Evolutionary conservation across 92 coral and sea anemone genomes (phyloP), one percentile per base, ranked within the genome.

Genomic region (Epizoanthus stellaris): DNA sequence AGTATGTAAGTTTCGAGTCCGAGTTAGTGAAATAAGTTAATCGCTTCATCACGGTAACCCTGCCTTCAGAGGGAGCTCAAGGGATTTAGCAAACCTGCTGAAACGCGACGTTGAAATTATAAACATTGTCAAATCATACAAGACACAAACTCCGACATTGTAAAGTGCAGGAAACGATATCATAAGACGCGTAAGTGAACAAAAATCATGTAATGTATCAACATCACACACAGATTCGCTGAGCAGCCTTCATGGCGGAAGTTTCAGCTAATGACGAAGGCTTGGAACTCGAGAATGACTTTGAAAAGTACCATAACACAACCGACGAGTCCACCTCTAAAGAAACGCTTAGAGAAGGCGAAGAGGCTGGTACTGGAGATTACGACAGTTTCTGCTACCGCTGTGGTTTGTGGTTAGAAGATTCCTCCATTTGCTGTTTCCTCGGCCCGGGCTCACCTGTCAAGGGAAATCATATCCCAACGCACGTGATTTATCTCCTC

Each of bases 391-490:
- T 12, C 17, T 79, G 83, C 57, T 63, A 61, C 4, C 83, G 83
- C 30, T 79, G 83, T 23, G 83, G 58, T 19, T 10, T 43, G 19
- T 38, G 49, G 67, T 42, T 79, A 12, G 83, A 79, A 42, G 72
- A 84, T 39, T 87, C 93, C 6, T 65, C 85, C 6, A 30, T 87
- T 0, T 80, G 83, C 73, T 81, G 89, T 23, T 70, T 91, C 56
- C 6, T 91, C 17, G 90, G 87, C 13, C 93, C 93, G 14, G 90
- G 98, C 73, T 10, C 67, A 16, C 82, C 95, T 16, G 70, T 34
- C 53, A 15, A 76, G n/a, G 90, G 85, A 5, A 53, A 73, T 38
- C 89, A 91, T 39, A 81, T 87, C 23, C 87, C 69, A 5, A 85
- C 92, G 45, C 98, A 94, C 43, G 36, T 85, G 15, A 66, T 82